These are phyloP conservation scores for Dryadula phaetusa DNA, from an alignment of 2,888 invertebrate genomes.

Conservation along the genomic window DNA sequence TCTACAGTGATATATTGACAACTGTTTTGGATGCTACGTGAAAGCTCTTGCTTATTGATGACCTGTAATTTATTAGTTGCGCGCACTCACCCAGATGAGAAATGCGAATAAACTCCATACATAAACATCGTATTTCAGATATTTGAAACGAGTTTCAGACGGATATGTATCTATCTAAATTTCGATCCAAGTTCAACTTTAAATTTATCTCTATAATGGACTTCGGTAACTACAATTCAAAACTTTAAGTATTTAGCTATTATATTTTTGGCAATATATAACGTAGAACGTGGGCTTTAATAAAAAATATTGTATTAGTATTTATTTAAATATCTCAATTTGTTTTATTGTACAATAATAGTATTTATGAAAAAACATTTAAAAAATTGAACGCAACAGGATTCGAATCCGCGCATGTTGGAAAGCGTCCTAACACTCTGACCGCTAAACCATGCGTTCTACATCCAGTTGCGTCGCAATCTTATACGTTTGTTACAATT, in stretches of 20 bases:
- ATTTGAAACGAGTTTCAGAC: constrained; percentile 35
- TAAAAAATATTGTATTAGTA: no score
- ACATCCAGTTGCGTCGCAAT: no score
- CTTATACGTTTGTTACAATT: no score
- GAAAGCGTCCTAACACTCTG: no score
- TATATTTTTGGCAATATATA: no score
- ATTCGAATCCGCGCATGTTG: no score
- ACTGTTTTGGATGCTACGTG: constrained; percentile 61
- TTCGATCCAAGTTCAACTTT: constrained; percentile 1
- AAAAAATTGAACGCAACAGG: no score
- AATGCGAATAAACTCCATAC: constrained; percentile 44
- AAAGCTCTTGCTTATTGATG: constrained; percentile 71
- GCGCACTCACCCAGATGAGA: constrained; percentile 53
- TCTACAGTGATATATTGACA: constrained; percentile 61
- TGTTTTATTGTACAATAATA: no score
- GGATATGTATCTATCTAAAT: constrained; percentile 13
- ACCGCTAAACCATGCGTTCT: no score
- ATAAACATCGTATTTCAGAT: constrained; percentile 42
- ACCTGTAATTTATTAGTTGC: constrained; percentile 72
- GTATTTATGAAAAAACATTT: no score
- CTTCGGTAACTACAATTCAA: not conserved
- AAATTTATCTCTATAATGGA: constrained; percentile 10
- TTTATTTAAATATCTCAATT: no score
- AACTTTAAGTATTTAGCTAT: not conserved
- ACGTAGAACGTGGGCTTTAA: no score